Evolutionary conservation across 2,113 vertebrate genomes (phyloP), one percentile per base, ranked within the genome.

Genomic region (Ctenomys sociabilis): DNA sequence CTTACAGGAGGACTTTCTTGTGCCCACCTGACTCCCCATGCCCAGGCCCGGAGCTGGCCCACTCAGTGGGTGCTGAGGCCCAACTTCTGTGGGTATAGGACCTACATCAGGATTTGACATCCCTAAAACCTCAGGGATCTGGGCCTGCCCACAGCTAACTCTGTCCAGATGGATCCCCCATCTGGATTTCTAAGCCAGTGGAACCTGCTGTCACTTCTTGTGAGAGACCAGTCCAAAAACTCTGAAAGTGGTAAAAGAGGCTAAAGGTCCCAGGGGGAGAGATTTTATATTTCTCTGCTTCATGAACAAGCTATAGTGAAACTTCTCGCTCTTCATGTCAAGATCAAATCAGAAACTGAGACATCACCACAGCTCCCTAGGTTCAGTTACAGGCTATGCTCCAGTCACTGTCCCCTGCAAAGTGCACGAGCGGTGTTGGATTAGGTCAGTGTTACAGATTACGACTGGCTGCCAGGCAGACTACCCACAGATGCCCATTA

Each of bases 341-440:
- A 68, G 68, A 59, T n/a, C 37, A 68, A 64, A 66, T 72, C 72
- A 85, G 70, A 90, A 61, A 85, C 57, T 8, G 30, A 0, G 21
- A 40, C 40, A 30, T 93, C 45, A 2, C 30, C 93, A 66, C 12
- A 13, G 45, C 49, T 26, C 80, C 68, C 21, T 28, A 75, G 90
- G 90, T 12, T 11, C 54, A 35, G n/a, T 16, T 43, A 11, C n/a
- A 57, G 85, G 43, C 17, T 13, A 30, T 11, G 40, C 21, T 90
- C 66, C 37, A 61, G 35, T 72, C 40, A 83, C 35, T 54, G 83
- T 85, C 35, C 68, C 61, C 73, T 70, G 21, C 19, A 87, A 77
- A 94, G 91, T 52, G 54, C 85, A 30, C 77, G 66, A 91, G 78
- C 52, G 54, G 78, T 61, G 93, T 11, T 73, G 63, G 75, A 95